phyloP scores from a whole-genome alignment of 2,113 vertebrate genomes.

The Copsychus sechellarum region DNA sequence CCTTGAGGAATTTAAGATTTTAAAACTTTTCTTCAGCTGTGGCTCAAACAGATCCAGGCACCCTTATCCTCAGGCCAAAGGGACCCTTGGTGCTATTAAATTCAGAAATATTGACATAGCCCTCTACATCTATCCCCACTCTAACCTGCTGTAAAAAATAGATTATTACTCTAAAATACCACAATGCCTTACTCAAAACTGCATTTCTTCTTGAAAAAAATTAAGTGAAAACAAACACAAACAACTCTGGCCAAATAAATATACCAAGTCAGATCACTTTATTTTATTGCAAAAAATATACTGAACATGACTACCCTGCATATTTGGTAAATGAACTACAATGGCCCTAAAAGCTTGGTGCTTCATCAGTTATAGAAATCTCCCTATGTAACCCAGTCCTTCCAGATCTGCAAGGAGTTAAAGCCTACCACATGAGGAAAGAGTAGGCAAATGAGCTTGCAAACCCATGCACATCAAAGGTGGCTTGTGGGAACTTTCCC shows the following conservation, averaged over 20 bases:
- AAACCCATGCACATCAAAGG: not conserved
- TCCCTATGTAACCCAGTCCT: not conserved
- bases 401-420: not conserved
- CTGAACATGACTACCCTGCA: not conserved
- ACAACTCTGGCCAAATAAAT: not conserved
- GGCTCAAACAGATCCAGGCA: not conserved
- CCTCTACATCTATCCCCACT: not conserved
- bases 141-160: not conserved
- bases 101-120: not conserved
- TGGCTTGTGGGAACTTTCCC: not conserved
- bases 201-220: not conserved
- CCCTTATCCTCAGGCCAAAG: not conserved
- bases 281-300: not conserved
- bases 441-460: not conserved
- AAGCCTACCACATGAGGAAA: not conserved
- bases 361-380: not conserved
- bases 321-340: not conserved
- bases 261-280: not conserved
- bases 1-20: not conserved
- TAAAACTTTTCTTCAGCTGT: not conserved
- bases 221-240: not conserved
- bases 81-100: not conserved
- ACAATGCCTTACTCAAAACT: not conserved
- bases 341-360: not conserved
- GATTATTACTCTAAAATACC: not conserved